Conservation (phyloP, 1,140 invertebrate genomes). For the Coenobita brevimanus region DNA sequence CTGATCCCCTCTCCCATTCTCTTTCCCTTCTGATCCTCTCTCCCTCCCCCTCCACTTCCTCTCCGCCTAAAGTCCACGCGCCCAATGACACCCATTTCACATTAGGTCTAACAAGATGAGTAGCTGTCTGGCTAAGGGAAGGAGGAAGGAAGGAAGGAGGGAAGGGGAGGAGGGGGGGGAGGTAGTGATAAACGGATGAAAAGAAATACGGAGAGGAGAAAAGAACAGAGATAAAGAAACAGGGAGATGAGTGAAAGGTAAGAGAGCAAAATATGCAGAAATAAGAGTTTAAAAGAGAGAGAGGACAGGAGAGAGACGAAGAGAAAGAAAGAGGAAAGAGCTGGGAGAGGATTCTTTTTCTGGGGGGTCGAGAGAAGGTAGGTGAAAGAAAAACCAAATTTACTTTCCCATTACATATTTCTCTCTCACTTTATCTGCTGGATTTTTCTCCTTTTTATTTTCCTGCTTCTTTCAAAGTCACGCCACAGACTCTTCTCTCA, state of each 20-base stretch:
- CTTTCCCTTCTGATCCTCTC: background rate
- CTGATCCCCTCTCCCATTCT: background rate
- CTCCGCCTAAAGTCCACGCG: constrained; percentile 19
- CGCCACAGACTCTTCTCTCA: too few species aligned
- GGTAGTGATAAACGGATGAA: too few species aligned
- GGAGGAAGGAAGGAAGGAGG: background rate
- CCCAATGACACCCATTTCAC: constrained; percentile 50
- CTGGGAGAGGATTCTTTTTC: constrained; percentile 14
- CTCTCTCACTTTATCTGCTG: background rate
- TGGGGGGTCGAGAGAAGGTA: background rate
- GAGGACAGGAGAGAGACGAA: too few species aligned
- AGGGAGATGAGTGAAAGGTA: too few species aligned
- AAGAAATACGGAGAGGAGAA: too few species aligned
- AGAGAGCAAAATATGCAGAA: too few species aligned
- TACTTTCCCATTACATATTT: background rate
- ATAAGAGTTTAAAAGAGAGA: too few species aligned
- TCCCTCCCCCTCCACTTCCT: background rate
- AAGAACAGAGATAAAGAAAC: too few species aligned
- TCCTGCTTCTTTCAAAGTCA: too few species aligned
- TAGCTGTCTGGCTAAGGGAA: constrained; percentile 35
- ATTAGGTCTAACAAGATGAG: constrained; percentile 56
- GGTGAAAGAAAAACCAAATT: background rate
- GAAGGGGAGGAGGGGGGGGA: background rate
- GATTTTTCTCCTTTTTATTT: background rate
- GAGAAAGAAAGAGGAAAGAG: too few species aligned